Base-by-base conservation (phyloP, 2,888 invertebrate genomes). In the Mesorhabditis belari region DNA sequence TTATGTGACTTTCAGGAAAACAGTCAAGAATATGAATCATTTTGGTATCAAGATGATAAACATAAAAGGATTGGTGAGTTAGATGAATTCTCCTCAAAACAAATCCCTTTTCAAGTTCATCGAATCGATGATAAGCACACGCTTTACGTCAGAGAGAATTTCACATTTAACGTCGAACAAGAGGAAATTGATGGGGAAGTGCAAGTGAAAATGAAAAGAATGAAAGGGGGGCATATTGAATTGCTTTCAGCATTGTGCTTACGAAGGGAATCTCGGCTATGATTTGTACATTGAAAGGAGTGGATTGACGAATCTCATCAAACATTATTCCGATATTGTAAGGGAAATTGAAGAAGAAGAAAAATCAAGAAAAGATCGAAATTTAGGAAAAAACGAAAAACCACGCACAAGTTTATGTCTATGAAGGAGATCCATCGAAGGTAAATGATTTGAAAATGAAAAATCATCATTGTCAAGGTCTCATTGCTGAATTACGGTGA, bases 361-460 rank as follows among this genome's bases (percentile, higher is more conserved):
- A 25, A 49, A 17, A 49, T 57, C 2, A 49, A 19, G 5, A 19
- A 28, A 19, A 27, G 4, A n/a, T 55, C 28, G 19, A n/a, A n/a
- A 49, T 58, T 35, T 49, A 70, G 70, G 70, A 70, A 49, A 52
- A 61, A 23, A 66, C 68, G 0, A 61, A 66, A 23, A 61, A 70
- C 28, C 63, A 63, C 44, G 55, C 56, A 5, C 62, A 66, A 29
- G 68, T 66, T n/a, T 70, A 63, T 50, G 60, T 70, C 29, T 70
- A 70, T 53, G 62, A 70, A 49, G 70, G 70, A 17, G 66, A 66
- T 58, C 70, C 70, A 6, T 56, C 64, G 25, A 65, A 66, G 21
- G 68, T 68, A 5, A 57, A 35, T 35, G n/a, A 35, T 35, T 35
- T 35, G 6, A 6, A 35, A 17, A 35, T n/a, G n/a, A n/a, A n/a